Evolutionary conservation across 2,113 vertebrate species (phyloP).

Genomic region (Xiphophorus couchianus): DNA sequence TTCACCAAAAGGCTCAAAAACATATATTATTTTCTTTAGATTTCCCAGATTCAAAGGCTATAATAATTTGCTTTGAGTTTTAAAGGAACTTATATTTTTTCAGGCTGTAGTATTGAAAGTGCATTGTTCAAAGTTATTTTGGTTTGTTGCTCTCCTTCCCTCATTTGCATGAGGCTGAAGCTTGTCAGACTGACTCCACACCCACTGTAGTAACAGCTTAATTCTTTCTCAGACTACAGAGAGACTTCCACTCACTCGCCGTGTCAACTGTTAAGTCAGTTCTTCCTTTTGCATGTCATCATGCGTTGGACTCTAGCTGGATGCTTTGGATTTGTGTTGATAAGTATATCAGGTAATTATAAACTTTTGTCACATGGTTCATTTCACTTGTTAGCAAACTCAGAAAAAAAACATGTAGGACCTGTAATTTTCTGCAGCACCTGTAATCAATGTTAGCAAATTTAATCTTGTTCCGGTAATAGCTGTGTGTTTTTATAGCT

Average conservation of each 20-base stretch:
- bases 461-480: not conserved
- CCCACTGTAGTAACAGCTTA: conserved; percentile 8
- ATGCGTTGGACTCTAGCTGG: conserved; percentile 67
- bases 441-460: not conserved
- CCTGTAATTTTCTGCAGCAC: too few relatives aligned
- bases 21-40: not conserved
- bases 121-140: conserved; percentile 1
- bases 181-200: not conserved
- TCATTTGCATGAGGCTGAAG: conserved; percentile 48
- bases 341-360: conserved; percentile 72
- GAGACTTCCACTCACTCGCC: not conserved
- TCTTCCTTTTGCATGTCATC: conserved; percentile 25
- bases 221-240: conserved; percentile 7
- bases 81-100: not conserved
- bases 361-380: not conserved
- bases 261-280: not conserved
- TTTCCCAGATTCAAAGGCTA: not conserved
- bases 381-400: not conserved
- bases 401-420: not conserved
- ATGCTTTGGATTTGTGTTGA: conserved; percentile 54
- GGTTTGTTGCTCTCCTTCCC: conserved; percentile 7
- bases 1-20: not conserved
- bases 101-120: not conserved
- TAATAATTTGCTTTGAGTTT: not conserved
- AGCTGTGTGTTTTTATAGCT: not conserved